Evolutionary conservation across 2,888 invertebrate species (phyloP), one percentile per base, ranked within the genome.

Genomic region (Meiosimyza platycephala): DNA sequence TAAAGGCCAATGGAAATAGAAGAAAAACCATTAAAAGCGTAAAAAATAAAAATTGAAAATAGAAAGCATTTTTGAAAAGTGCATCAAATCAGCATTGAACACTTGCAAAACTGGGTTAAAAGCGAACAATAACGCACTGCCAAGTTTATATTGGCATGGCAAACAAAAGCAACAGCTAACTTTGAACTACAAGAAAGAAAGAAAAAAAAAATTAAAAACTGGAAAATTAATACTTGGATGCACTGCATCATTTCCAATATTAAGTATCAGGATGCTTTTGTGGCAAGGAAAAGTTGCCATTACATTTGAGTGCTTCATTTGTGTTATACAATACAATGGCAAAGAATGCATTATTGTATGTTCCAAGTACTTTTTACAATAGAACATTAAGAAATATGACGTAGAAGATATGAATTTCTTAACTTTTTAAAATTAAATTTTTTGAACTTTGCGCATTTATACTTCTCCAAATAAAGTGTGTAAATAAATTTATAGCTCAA

Each of bases 11-110:
- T 55, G 40, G 40, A 40, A 9, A 40, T 40, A 1, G 9, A 40
- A 40, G 40, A 9, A 40, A 22, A 40, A 40, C 6, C 40, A 40
- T 40, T 12, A 55, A 22, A 55, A 22, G 11, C 16, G 18, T n/a
- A 55, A 55, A 6, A 16, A 55, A 22, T 5, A 22, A 55, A 55
- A 18, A 55, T 22, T 18, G 7, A 6, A 55, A 55, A 11, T 40
- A 55, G 16, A 22, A 22, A 13, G 12, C 11, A 55, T 12, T 55
- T 18, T 22, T 55, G 9, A 55, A 55, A 55, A 55, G 22, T 55
- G 55, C 55, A 55, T 22, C 55, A 13, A 55, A 55, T 40, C n/a
- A 55, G 55, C 55, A 55, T 22, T 22, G 22, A 55, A 40, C 55
- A 12, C 55, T 55, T 55, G 0, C 12, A 55, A 55, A 55, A 55